Percentiles rank a stretch among this genome's conserved stretches.
These are phyloP conservation scores for Crocidura indochinensis DNA, from an alignment of 2,797 vertebrate genomes.

Conservation along the genomic window DNA sequence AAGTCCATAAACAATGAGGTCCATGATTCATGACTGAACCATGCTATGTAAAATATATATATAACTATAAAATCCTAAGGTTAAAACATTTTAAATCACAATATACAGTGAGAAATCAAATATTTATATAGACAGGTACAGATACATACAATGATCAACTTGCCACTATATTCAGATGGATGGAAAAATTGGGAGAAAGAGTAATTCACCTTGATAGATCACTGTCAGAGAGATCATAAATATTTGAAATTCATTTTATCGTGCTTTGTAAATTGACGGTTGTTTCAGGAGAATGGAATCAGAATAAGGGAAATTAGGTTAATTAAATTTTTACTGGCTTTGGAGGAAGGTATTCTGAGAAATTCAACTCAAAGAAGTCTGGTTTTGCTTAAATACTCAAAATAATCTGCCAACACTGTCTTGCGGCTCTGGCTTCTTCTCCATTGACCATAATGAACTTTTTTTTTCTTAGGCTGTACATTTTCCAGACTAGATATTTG, in stretches of 20 bases:
- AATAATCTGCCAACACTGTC: neutral
- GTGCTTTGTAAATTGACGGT: constrained; percentile 31
- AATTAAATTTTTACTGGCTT: constrained; percentile 74
- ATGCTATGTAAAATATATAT: constrained; percentile 9
- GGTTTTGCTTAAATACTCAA: neutral
- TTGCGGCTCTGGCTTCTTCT: neutral
- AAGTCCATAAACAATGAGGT: neutral
- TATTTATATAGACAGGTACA: neutral
- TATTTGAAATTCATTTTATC: constrained; percentile 70
- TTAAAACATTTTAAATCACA: neutral
- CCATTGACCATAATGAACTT: neutral
- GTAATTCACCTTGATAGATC: constrained; percentile 55
- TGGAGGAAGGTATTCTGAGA: constrained; percentile 59
- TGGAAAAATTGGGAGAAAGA: neutral
- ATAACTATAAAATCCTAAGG: neutral
- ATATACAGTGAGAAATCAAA: neutral
- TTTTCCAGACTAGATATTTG: neutral
- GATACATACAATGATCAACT: neutral
- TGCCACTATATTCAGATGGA: neutral
- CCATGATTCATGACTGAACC: neutral
- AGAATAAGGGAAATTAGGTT: constrained; percentile 61
- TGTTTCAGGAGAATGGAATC: constrained; percentile 35
- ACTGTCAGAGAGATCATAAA: constrained; percentile 62
- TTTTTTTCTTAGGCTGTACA: neutral
- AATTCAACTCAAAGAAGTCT: constrained; percentile 23